phyloP scores from a whole-genome alignment of 2,888 invertebrate genomes.

The Rhopalosiphum nymphaeae region DNA sequence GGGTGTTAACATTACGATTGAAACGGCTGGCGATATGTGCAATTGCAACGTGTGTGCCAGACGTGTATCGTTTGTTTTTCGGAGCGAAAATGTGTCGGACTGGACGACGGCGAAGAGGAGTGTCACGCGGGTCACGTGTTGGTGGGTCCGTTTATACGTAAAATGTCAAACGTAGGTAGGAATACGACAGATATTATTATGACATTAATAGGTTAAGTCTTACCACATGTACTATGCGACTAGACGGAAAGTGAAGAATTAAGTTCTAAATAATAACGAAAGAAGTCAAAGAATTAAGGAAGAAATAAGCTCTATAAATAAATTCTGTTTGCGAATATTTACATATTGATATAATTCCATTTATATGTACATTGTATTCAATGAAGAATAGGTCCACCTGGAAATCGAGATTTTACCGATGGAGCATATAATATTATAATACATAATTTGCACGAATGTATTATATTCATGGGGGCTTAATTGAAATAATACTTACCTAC shows the following conservation, averaged over 20 bases:
- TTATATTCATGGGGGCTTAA: too few species aligned
- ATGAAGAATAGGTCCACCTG: too few species aligned
- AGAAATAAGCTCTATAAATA: too few species aligned
- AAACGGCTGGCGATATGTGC: neutral
- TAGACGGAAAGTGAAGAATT: neutral
- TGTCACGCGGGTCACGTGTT: neutral
- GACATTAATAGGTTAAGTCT: neutral
- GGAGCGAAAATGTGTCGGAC: neutral
- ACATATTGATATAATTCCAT: too few species aligned
- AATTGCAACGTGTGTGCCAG: neutral
- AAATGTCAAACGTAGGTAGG: neutral
- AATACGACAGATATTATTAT: neutral
- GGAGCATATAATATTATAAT: too few species aligned
- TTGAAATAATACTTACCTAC: too few species aligned
- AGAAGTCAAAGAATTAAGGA: too few species aligned
- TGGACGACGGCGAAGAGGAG: neutral
- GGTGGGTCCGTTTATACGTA: neutral
- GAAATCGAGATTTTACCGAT: too few species aligned
- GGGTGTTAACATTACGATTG: neutral
- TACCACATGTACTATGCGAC: neutral
- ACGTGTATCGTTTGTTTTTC: neutral
- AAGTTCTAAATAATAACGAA: too few species aligned
- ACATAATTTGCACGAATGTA: too few species aligned
- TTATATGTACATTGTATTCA: too few species aligned
- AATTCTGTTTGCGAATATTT: too few species aligned